Base-by-base conservation (phyloP, 2,113 vertebrate species). In the Fukomys damarensis region DNA sequence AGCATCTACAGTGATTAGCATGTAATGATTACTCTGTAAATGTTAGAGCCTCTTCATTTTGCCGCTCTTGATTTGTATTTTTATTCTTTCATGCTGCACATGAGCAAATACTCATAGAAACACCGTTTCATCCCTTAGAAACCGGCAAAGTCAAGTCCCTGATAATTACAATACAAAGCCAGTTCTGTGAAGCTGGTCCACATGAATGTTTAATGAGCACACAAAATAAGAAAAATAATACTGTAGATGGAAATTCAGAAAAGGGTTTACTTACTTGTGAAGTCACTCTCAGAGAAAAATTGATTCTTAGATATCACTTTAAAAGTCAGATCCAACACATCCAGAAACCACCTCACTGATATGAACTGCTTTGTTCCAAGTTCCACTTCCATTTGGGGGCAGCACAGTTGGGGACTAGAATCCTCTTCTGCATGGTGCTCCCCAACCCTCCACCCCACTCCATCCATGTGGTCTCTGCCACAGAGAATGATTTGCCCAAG, bases 21-120 rank as follows among this genome's bases (percentile, higher is more conserved):
- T 66, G 3, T 66, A 46, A 72, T 16, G 13, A 72, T 54, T 76
- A 83, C 16, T 41, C 79, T 72, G 8, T 63, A 68, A 88, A 76
- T 63, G 46, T 86, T 32, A 38, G 59, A n/a, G 8, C 7, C 38
- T 74, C 54, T 92, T 49, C 20, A 43, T 86, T 52, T 58, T 65
- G 6, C 19, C 6, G 7, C 81, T 88, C 54, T 22, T 54, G 52
- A 12, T 77, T 66, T 86, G 5, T 24, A 24, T 79, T 88, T 93
- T 77, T 81, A 61, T 89, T 61, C 74, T 86, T 91, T 93, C 83
- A 70, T n/a, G 9, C 14, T 72, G 13, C 35, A 20, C 38, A 32
- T 89, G 54, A 61, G 28, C 79, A 92, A 87, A 86, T 77, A 87
- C 12, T 74, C 91, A 65, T 9, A 93, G 56, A 72, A 86, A 79